A percentile compares a stretch with the other conserved stretches of the same genome.
These are phyloP conservation scores for Pampus argenteus DNA, from an alignment of 2,797 vertebrate species.

Conservation along the genomic window DNA sequence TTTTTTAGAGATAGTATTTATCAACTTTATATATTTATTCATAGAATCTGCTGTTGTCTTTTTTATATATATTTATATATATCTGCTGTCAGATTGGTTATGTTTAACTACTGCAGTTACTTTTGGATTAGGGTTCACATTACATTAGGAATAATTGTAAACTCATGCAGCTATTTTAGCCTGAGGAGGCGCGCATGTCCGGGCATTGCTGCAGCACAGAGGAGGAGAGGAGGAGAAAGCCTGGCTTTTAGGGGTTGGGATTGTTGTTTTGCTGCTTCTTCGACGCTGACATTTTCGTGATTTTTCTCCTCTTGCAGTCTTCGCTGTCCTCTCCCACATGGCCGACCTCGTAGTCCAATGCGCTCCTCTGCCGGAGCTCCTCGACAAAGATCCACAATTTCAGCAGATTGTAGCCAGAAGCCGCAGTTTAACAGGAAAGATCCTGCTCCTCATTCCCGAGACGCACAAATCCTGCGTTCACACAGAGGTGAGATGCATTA, in stretches of 20 bases:
- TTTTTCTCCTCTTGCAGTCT: constrained; percentile 48
- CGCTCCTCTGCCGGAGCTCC: constrained; percentile 73
- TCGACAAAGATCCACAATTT: constrained; percentile 63
- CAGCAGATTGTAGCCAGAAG: constrained; percentile 73
- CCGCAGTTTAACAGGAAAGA: constrained; percentile 79
- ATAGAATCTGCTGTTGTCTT: background rate
- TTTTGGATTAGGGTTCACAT: constrained; percentile 54
- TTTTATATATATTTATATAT: background rate
- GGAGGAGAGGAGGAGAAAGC: constrained; percentile 40
- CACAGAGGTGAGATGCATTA: constrained; percentile 65
- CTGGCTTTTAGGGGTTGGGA: constrained; percentile 54
- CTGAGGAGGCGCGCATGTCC: constrained; percentile 18
- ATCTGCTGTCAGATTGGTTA: background rate
- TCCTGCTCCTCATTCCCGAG: constrained; percentile 73
- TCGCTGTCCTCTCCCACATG: constrained; percentile 69
- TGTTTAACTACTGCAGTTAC: constrained; percentile 20
- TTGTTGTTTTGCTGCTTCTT: constrained; percentile 7
- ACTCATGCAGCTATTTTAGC: constrained; percentile 43
- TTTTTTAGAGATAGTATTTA: background rate
- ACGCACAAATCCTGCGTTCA: constrained; percentile 73
- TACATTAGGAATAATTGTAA: constrained; percentile 52
- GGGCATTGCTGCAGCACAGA: constrained; percentile 47
- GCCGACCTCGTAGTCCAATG: constrained; percentile 49
- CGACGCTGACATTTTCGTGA: constrained; percentile 1
- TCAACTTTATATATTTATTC: background rate